phyloP scores from a whole-genome alignment of 1,140 invertebrate genomes.

The Tetramorium alpestre region DNA sequence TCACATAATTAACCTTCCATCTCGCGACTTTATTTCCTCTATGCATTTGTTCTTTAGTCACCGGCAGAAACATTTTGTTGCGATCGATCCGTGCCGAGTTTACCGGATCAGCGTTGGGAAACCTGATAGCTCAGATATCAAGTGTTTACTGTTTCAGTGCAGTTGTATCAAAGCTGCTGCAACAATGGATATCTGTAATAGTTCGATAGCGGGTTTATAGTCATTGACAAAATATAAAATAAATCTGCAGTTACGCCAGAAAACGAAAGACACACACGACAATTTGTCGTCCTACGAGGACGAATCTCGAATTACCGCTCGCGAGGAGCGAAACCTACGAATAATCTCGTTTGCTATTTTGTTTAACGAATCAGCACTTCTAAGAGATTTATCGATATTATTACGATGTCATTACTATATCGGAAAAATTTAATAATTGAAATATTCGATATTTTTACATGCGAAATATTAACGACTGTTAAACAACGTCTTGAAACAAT shows the following conservation, averaged over 20 bases:
- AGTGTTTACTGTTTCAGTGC: conserved; percentile 18
- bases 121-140: conserved; percentile 23
- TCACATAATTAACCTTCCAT: conserved; percentile 70
- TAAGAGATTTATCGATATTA: not conserved
- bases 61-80: not conserved
- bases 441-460: not conserved
- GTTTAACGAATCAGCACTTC: not conserved
- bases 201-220: not conserved
- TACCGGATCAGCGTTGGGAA: not conserved
- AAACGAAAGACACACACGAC: not conserved
- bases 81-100: conserved; percentile 44
- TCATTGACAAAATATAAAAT: conserved; percentile 2
- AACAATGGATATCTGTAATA: not conserved
- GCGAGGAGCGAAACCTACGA: not conserved
- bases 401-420: not conserved
- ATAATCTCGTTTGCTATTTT: not conserved
- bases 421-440: not conserved
- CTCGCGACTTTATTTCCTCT: conserved; percentile 62
- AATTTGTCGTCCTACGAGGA: not conserved
- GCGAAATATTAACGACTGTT: not conserved
- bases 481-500: not conserved
- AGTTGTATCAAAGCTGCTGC: not conserved
- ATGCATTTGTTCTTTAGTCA: not conserved
- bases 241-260: not conserved
- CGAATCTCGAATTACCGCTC: not conserved